Evolutionary conservation across 2,888 invertebrate species (phyloP).

Genomic region (Spatulosminthurus flaviceps): DNA sequence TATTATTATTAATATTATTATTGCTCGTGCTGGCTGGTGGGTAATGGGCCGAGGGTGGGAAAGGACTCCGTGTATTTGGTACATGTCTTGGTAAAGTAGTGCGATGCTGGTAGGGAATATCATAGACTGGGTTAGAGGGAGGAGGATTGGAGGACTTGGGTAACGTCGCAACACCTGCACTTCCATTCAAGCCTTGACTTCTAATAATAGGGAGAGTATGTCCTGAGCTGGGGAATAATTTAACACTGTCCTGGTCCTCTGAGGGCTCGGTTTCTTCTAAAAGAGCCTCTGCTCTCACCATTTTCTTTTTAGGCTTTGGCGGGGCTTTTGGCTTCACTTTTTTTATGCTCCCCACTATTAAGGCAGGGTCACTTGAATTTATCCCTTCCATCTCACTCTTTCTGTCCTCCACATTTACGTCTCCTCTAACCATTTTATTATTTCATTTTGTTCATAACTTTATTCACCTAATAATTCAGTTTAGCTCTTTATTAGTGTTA

Average conservation of each 20-base stretch:
- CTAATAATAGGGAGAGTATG: background rate
- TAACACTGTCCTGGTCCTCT: slow-evolving; percentile 33
- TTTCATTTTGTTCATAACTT: too few relatives aligned
- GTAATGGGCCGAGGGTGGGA: background rate
- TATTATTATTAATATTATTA: background rate
- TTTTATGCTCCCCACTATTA: background rate
- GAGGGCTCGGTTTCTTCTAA: background rate
- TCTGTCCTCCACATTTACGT: background rate
- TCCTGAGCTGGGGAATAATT: slow-evolving; percentile 23
- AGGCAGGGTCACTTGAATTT: background rate
- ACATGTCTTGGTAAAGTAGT: too few relatives aligned
- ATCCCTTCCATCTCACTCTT: background rate
- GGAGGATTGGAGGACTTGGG: background rate
- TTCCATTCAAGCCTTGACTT: background rate
- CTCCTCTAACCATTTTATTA: too few relatives aligned
- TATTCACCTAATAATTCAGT: too few relatives aligned
- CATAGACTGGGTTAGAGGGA: background rate
- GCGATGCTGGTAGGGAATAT: background rate
- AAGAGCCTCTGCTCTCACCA: slow-evolving; percentile 13
- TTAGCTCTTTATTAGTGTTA: too few relatives aligned
- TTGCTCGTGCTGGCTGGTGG: background rate
- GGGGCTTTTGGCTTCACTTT: slow-evolving; percentile 42
- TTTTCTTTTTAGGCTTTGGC: slow-evolving; percentile 43
- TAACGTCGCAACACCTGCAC: background rate
- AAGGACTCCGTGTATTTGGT: too few relatives aligned